These are phyloP conservation scores for Rhea pennata DNA, from an alignment of 2,113 vertebrate genomes.

Conservation along the genomic window DNA sequence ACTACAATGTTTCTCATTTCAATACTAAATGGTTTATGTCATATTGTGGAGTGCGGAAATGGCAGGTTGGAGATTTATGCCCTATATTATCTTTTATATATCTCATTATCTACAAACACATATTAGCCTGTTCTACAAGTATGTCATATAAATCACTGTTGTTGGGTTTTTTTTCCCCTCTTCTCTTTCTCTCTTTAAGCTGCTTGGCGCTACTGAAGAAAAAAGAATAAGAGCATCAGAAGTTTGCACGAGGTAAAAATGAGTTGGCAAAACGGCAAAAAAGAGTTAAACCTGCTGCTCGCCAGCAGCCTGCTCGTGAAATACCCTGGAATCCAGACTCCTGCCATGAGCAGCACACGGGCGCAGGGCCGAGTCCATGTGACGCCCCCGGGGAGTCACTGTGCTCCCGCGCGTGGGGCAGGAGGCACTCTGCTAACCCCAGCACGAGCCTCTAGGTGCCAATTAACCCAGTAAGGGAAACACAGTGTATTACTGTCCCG, in stretches of 20 bases:
- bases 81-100: constrained; percentile 64
- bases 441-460: not conserved
- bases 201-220: not conserved
- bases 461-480: constrained; percentile 6
- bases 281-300: not conserved
- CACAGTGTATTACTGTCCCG: not conserved
- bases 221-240: not conserved
- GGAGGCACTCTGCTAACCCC: not conserved
- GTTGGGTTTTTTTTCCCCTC: not conserved
- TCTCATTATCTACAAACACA: constrained; percentile 61
- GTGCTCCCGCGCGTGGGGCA: not conserved
- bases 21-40: constrained; percentile 68
- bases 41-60: constrained; percentile 60
- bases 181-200: not conserved
- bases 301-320: not conserved
- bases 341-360: not conserved
- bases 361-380: not conserved
- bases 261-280: not conserved
- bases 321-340: not conserved
- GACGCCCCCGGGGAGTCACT: not conserved
- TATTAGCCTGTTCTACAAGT: constrained; percentile 57
- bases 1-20: constrained; percentile 57
- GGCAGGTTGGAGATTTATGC: constrained; percentile 63
- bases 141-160: constrained; percentile 52
- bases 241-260: not conserved